These are phyloP conservation scores for Electrona antarctica DNA, from an alignment of 2,113 vertebrate genomes.

Conservation along the genomic window DNA sequence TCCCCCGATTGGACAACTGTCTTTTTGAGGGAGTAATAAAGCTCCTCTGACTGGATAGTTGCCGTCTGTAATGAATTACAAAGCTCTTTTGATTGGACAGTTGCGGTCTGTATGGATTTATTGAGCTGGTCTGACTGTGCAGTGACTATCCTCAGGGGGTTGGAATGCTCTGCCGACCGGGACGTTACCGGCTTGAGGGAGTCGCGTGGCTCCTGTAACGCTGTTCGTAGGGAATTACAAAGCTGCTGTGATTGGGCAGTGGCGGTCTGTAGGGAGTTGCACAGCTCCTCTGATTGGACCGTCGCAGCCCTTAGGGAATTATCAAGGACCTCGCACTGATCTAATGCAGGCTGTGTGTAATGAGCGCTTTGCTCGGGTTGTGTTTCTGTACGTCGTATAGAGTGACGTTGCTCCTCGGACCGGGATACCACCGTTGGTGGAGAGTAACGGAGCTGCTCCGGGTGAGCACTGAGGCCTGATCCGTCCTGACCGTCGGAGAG, in stretches of 20 bases:
- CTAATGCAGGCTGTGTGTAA: constrained; percentile 28
- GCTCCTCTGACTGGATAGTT: constrained; percentile 39
- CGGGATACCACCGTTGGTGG: constrained; percentile 35
- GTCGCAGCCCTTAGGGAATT: neutral
- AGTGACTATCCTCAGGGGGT: constrained; percentile 10
- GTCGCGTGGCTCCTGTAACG: neutral
- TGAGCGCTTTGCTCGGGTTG: constrained; percentile 54
- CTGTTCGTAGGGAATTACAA: neutral
- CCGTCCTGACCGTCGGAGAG: constrained; percentile 24
- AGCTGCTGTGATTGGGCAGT: neutral
- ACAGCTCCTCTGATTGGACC: neutral
- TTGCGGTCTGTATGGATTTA: constrained; percentile 24
- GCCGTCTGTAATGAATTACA: constrained; percentile 31
- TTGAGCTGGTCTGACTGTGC: constrained; percentile 34
- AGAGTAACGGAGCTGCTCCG: constrained; percentile 17
- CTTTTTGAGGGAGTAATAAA: constrained; percentile 10
- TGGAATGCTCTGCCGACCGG: neutral
- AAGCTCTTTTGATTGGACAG: constrained; percentile 39
- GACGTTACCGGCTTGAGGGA: neutral
- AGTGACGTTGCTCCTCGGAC: constrained; percentile 32
- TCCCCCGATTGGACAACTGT: constrained; percentile 25
- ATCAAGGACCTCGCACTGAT: neutral
- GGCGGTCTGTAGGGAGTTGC: neutral
- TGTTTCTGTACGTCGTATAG: constrained; percentile 31
- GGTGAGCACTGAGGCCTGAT: constrained; percentile 11